Base-by-base conservation (phyloP, 2,113 vertebrate genomes). In the Cololabis saira region DNA sequence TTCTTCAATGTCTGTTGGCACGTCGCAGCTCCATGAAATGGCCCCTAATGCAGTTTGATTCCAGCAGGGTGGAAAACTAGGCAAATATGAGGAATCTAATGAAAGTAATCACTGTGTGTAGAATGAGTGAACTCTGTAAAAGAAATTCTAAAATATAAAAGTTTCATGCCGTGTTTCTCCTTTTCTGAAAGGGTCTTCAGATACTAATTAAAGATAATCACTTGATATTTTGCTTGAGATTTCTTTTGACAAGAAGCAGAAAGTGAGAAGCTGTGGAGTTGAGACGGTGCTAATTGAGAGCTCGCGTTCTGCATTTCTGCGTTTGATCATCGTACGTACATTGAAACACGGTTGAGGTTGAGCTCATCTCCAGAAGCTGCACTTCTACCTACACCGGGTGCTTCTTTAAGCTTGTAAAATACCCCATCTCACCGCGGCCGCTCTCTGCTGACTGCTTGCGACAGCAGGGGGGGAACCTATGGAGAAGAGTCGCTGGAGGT, bases 391-490 rank as follows among this genome's bases (percentile, higher is more conserved):
- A 4, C 22, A 10, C 22, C 15, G 12, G 2, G 57, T 15, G 53
- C 58, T 55, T 37, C 12, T 45, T 50, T 52, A 47, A 24, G 43
- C 30, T 59, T 54, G 17, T 65, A 73, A 73, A 74, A 66, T 49
- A 43, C 22, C 30, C 14, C 16, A 52, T 55, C 52, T 37, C 17
- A 71, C 41, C 0, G 17, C 10, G 6, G 33, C 33, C 33, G 6
- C 6, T 67, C 45, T 69, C 54, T 37, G 53, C 57, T 59, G 53
- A 61, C 61, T 77, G 54, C 47, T 16, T 49, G 76, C 81, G 86
- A 90, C 90, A 91, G 79, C 81, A 79, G 78, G 61, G 55, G 24
- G 24, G 24, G 72, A 67, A 72, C 45, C 61, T 85, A 85, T 70
- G 78, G 80, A 72, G 72, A 78, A 81, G 60, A 78, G 56, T 81